A percentile compares a stretch with the other conserved stretches of the same genome.
Evolutionary conservation across 2,113 vertebrate species (phyloP).

Genomic region (Cololabis saira): DNA sequence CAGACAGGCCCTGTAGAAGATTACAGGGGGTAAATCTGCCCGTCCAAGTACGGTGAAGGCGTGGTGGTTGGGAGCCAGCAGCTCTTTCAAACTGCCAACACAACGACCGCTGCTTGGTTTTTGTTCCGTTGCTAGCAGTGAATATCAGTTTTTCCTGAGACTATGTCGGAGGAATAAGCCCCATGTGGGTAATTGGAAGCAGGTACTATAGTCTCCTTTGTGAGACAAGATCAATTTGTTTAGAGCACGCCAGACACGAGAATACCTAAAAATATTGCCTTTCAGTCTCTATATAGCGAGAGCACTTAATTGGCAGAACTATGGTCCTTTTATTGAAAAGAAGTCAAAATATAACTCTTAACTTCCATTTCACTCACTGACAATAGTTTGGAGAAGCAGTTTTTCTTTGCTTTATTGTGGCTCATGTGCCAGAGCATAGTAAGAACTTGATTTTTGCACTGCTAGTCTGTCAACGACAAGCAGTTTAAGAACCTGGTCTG

Average conservation of each 20-base stretch:
- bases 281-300: conserved; percentile 34
- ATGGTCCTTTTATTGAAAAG: conserved; percentile 30
- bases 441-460: conserved; percentile 1
- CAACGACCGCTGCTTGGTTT: conserved; percentile 63
- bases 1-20: conserved; percentile 39
- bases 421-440: conserved; percentile 42
- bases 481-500: conserved; percentile 1
- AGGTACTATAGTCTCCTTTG: conserved; percentile 52
- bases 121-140: conserved; percentile 54
- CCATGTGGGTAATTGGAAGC: conserved; percentile 61
- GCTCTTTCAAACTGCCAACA: conserved; percentile 54
- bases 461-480: not conserved
- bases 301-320: conserved; percentile 55
- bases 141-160: conserved; percentile 48
- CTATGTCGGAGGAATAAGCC: conserved; percentile 62
- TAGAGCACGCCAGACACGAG: conserved; percentile 40
- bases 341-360: conserved; percentile 50
- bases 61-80: conserved; percentile 51
- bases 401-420: conserved; percentile 42
- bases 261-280: conserved; percentile 40
- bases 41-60: conserved; percentile 36
- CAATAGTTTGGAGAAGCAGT: conserved; percentile 35
- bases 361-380: conserved; percentile 48
- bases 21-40: conserved; percentile 58
- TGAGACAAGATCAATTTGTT: conserved; percentile 62